Evolutionary conservation across 2,888 invertebrate genomes (phyloP).

Genomic region (Drosophila testacea): DNA sequence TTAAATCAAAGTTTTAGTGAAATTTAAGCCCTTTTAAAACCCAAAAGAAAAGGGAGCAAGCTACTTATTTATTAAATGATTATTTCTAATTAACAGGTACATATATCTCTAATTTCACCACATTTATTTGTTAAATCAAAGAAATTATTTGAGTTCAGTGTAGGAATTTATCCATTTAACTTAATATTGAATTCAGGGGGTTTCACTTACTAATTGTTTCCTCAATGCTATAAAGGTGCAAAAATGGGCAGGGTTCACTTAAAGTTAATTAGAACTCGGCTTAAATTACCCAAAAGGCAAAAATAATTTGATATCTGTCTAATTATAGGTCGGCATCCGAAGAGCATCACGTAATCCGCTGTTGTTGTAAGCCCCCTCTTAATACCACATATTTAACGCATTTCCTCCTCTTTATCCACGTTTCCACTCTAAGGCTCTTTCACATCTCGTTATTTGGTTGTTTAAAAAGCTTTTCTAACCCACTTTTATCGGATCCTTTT

Average conservation of each 20-base stretch:
- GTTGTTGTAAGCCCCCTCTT: neutral
- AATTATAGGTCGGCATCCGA: constrained; percentile 17
- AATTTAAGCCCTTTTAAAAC: neutral
- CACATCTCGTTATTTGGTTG: constrained; percentile 25
- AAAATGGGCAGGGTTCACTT: constrained; percentile 2
- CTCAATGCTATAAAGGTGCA: constrained; percentile 7
- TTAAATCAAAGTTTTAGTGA: neutral
- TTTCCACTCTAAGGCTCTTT: constrained; percentile 2
- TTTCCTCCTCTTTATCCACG: neutral
- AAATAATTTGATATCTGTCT: constrained; percentile 22
- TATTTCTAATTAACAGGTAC: too few relatives aligned
- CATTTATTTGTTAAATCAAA: too few relatives aligned
- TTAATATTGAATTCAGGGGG: neutral
- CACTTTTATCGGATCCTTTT: constrained; percentile 50
- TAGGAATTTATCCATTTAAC: too few relatives aligned
- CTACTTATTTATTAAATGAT: too few relatives aligned
- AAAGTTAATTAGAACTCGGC: constrained; percentile 16
- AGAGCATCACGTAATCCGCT: constrained; percentile 9
- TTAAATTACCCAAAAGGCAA: constrained; percentile 11
- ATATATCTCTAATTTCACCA: too few relatives aligned
- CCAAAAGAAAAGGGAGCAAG: too few relatives aligned
- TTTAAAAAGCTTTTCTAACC: constrained; percentile 60
- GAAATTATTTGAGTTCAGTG: too few relatives aligned
- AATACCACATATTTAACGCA: constrained; percentile 7
- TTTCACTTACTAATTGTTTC: constrained; percentile 9